Base-by-base conservation (phyloP, 2,113 vertebrate species). In the Scophthalmus maximus region DNA sequence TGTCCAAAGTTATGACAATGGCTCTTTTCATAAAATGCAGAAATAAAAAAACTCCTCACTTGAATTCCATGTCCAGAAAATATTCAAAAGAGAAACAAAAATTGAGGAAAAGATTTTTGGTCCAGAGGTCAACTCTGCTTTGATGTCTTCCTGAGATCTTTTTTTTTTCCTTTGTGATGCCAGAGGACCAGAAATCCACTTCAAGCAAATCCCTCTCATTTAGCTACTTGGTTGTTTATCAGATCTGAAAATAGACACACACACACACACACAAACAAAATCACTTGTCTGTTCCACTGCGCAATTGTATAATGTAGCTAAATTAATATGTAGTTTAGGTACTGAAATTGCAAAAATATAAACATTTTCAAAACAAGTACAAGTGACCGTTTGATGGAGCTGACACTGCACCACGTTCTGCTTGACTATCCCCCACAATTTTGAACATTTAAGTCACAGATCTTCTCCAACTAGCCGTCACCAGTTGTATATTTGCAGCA, bases 221-320 rank as follows among this genome's bases (percentile, higher is more conserved):
- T 67, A 40, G 34, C n/a, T 18, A 23, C 32, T 56, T 5, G 64
- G 11, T 65, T 77, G 46, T 68, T 14, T 10, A 88, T 86, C 82
- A 92, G 89, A 10, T 83, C 92, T 93, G 80, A 20, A 82, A 75
- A 56, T 5, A 58, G 23, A 58, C 6, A 65, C 73, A 61, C 57
- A 22, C 5, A 34, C 32, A 58, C n/a, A 58, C 6, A 65, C 73
- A 61, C 57, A 22, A 9, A 34, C 32, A 46, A 3, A 20, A n/a
- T 46, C 42, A 46, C 42, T 18, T 8, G 7, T 46, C 42, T 7
- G 3, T 8, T 18, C 3, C 18, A n/a, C 6, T 46, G 17, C 15
- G 10, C 1, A 8, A 6, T 5, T 44, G 42, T 6, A 46, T n/a
- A 9, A 46, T 7, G n/a, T n/a, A n/a, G n/a, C n/a, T n/a, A n/a